Conservation (phyloP, 2,888 invertebrate species). For the Peribatodes rhomboidaria region DNA sequence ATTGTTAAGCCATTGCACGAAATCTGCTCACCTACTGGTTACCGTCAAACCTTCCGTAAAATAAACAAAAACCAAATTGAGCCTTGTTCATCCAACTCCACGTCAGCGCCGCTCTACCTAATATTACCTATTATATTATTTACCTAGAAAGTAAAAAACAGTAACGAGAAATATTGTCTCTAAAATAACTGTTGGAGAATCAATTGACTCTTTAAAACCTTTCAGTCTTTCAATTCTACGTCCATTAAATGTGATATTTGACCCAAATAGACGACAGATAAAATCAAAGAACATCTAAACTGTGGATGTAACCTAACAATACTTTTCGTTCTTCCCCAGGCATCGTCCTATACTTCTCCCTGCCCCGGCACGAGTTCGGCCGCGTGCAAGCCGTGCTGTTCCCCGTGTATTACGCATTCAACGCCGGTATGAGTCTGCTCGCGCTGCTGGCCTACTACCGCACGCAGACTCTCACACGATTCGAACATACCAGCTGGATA, state of each 20-base stretch:
- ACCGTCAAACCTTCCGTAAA: not conserved
- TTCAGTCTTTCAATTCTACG: too few relatives aligned
- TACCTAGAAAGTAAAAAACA: too few relatives aligned
- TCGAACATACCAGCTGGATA: constrained; percentile 75
- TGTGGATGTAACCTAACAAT: not conserved
- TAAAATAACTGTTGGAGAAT: too few relatives aligned
- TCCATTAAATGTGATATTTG: too few relatives aligned
- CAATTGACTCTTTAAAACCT: too few relatives aligned
- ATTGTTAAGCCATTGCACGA: not conserved
- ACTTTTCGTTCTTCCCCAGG: constrained; percentile 81
- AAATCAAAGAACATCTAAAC: too few relatives aligned
- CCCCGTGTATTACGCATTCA: constrained; percentile 94
- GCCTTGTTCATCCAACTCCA: not conserved
- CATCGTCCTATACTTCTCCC: constrained; percentile 93
- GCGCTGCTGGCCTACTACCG: constrained; percentile 90
- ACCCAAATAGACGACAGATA: too few relatives aligned
- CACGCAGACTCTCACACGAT: constrained; percentile 85
- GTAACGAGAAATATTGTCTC: too few relatives aligned
- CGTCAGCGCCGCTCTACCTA: not conserved
- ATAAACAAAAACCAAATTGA: not conserved
- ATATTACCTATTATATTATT: too few relatives aligned
- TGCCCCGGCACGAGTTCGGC: constrained; percentile 95
- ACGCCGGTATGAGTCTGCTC: constrained; percentile 90
- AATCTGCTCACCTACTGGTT: too few relatives aligned
- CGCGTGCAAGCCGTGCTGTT: constrained; percentile 95